phyloP scores from a whole-genome alignment of 2,888 invertebrate species.

The Lochmaea crataegi region DNA sequence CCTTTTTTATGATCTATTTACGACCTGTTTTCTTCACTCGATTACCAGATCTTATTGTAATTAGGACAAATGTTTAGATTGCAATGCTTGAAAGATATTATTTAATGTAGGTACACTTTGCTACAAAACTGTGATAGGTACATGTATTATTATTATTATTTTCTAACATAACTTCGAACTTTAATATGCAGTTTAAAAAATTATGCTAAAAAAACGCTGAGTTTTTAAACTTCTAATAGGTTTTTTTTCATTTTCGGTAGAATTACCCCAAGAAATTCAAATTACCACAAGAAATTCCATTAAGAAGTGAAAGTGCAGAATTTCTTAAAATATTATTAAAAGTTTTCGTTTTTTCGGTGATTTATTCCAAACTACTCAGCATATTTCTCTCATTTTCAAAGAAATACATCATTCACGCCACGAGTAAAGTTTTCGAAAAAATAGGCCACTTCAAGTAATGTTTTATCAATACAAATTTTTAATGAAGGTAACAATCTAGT shows the following conservation, averaged over 20 bases:
- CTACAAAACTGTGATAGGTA: background rate
- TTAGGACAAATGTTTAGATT: background rate
- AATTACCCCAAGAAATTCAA: too few relatives aligned
- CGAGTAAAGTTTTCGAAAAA: background rate
- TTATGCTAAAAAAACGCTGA: too few relatives aligned
- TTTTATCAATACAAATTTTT: background rate
- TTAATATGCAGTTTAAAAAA: background rate
- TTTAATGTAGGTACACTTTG: too few relatives aligned
- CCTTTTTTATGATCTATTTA: background rate
- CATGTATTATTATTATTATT: background rate
- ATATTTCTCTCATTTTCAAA: background rate
- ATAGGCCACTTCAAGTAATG: background rate
- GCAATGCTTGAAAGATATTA: background rate
- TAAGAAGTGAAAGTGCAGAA: background rate
- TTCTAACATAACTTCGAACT: too few relatives aligned
- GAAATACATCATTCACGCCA: background rate
- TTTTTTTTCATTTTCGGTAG: too few relatives aligned
- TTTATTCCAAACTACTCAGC: background rate
- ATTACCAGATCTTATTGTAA: background rate
- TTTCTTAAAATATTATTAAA: constrained; percentile 2
- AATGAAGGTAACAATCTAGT: too few relatives aligned
- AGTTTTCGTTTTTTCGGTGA: background rate
- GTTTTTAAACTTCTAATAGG: too few relatives aligned
- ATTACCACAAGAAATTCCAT: background rate
- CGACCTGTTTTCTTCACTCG: background rate